Conservation (phyloP, 2,888 invertebrate species). For the Willowsia nigromaculata region DNA sequence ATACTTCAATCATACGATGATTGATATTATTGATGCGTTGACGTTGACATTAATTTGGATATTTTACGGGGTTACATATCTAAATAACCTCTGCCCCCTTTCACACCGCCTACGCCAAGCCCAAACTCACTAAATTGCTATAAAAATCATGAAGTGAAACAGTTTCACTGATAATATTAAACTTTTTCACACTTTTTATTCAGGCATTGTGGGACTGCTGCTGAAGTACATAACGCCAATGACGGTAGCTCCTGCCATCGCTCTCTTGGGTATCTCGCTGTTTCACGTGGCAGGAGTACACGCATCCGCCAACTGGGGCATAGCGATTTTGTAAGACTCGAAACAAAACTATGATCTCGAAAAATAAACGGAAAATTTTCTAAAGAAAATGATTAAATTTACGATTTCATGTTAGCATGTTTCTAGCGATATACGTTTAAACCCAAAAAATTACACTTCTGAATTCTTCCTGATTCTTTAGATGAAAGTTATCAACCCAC, state of each 20-base stretch:
- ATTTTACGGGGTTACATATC: background rate
- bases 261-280: slow-evolving; percentile 90
- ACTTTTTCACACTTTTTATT: background rate
- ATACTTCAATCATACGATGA: background rate
- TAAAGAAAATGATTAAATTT: background rate
- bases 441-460: background rate
- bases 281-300: slow-evolving; percentile 90
- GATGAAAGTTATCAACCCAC: background rate
- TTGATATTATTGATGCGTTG: background rate
- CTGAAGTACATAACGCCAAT: slow-evolving; percentile 90
- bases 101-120: background rate
- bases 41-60: slow-evolving; percentile 30
- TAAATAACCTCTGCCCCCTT: background rate
- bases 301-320: slow-evolving; percentile 92
- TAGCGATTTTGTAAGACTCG: slow-evolving; percentile 86
- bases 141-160: background rate
- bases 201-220: slow-evolving; percentile 88
- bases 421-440: background rate
- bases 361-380: background rate
- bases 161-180: slow-evolving; percentile 16
- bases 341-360: background rate
- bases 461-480: background rate
- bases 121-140: background rate
- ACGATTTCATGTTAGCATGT: slow-evolving; percentile 18
- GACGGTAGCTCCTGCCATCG: slow-evolving; percentile 91